Evolutionary conservation across 2,888 invertebrate genomes (phyloP).

Genomic region (Muscina levida): DNA sequence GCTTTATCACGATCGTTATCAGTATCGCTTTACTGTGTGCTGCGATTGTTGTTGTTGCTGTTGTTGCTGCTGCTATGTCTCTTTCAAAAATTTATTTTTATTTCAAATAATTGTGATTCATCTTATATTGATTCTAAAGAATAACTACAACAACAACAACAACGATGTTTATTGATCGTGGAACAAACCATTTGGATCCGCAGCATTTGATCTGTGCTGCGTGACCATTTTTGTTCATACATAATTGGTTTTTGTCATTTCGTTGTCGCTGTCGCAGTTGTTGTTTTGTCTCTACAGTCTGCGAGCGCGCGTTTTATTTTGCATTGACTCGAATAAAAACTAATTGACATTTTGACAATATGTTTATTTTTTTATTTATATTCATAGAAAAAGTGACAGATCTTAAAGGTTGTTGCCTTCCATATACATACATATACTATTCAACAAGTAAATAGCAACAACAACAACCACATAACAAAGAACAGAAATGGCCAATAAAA

Average conservation of each 20-base stretch:
- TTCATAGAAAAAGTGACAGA: conserved; percentile 63
- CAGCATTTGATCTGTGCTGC: conserved; percentile 47
- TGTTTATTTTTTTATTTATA: conserved; percentile 57
- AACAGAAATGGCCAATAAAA: conserved; percentile 55
- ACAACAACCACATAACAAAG: too few species aligned
- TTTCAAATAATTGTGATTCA: conserved; percentile 64
- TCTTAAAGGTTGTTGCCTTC: conserved; percentile 65
- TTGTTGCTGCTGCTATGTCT: conserved; percentile 4
- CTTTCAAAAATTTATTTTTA: conserved; percentile 43
- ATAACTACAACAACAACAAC: conserved; percentile 23
- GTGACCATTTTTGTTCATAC: conserved; percentile 66
- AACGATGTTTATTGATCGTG: conserved; percentile 30
- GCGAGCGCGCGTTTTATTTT: conserved; percentile 13
- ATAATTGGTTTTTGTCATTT: conserved; percentile 66
- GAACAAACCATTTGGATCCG: conserved; percentile 39
- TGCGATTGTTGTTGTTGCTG: conserved; percentile 6
- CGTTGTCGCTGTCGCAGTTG: conserved; percentile 42
- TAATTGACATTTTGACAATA: conserved; percentile 67
- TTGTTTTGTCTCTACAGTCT: conserved; percentile 39
- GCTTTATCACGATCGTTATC: conserved; percentile 53
- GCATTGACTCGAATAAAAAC: conserved; percentile 43
- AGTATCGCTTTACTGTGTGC: conserved; percentile 31
- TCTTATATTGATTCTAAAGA: conserved; percentile 62
- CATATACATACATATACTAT: too few species aligned
- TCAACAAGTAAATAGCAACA: too few species aligned